Conservation (phyloP, 1,140 invertebrate species). For the Danaus melanippus region DNA sequence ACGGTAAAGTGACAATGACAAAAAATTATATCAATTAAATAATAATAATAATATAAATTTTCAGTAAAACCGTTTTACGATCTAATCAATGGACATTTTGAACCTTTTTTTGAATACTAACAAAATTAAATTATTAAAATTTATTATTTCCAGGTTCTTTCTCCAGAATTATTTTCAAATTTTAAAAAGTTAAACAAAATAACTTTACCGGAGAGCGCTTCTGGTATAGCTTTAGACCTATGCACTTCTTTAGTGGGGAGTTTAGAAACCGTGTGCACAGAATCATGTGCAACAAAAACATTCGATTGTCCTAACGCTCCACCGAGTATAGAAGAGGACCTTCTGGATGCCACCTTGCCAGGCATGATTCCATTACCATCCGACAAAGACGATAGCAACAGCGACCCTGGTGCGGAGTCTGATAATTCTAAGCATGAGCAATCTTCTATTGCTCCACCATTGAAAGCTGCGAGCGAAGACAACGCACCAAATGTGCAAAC, state of each 20-base stretch:
- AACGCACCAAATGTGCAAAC: not conserved
- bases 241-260: slow-evolving; percentile 38
- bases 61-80: no score
- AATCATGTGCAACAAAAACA: slow-evolving; percentile 32
- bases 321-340: slow-evolving; percentile 29
- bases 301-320: slow-evolving; percentile 44
- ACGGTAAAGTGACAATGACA: slow-evolving; percentile 37
- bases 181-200: slow-evolving; percentile 43
- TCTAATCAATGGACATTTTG: no score
- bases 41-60: not conserved
- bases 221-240: slow-evolving; percentile 36
- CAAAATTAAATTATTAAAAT: slow-evolving; percentile 3
- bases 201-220: slow-evolving; percentile 35
- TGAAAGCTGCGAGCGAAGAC: not conserved
- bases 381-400: slow-evolving; percentile 19
- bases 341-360: slow-evolving; percentile 38
- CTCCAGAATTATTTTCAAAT: slow-evolving; percentile 38
- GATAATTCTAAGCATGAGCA: slow-evolving; percentile 1
- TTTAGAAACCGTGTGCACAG: slow-evolving; percentile 45
- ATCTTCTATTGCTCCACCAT: not conserved
- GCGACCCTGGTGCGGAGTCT: slow-evolving; percentile 12
- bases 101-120: not conserved
- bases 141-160: slow-evolving; percentile 42
- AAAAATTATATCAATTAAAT: not conserved
- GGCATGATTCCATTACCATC: slow-evolving; percentile 32